These are phyloP conservation scores for Recurvirostra avosetta DNA, from an alignment of 2,113 vertebrate genomes.

Conservation along the genomic window DNA sequence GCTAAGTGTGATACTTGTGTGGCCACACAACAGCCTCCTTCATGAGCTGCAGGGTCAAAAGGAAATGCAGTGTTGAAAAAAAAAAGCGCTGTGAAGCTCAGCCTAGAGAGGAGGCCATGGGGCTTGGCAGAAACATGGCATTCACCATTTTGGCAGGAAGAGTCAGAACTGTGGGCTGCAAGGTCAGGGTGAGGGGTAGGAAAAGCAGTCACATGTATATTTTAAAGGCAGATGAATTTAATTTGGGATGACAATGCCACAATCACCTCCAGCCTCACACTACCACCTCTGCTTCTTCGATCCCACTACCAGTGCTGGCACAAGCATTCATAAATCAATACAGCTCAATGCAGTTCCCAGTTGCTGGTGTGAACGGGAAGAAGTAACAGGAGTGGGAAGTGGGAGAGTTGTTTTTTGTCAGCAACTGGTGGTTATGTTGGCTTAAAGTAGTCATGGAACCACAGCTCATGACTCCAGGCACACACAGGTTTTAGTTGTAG, in stretches of 20 bases:
- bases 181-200: background rate
- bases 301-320: background rate
- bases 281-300: background rate
- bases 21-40: accelerated
- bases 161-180: background rate
- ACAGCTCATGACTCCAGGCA: background rate
- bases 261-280: background rate
- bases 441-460: background rate
- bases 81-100: background rate
- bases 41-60: background rate
- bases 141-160: background rate
- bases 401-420: background rate
- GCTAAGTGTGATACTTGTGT: background rate
- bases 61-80: background rate
- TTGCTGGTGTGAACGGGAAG: background rate
- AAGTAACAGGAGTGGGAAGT: background rate
- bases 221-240: background rate
- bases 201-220: background rate
- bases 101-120: background rate
- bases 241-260: background rate
- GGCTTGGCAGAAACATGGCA: background rate
- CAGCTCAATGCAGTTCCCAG: background rate
- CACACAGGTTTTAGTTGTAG: background rate
- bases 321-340: background rate
- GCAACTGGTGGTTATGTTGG: background rate